Conservation (phyloP, 2,888 invertebrate genomes). For the Pseudoips prasinana region DNA sequence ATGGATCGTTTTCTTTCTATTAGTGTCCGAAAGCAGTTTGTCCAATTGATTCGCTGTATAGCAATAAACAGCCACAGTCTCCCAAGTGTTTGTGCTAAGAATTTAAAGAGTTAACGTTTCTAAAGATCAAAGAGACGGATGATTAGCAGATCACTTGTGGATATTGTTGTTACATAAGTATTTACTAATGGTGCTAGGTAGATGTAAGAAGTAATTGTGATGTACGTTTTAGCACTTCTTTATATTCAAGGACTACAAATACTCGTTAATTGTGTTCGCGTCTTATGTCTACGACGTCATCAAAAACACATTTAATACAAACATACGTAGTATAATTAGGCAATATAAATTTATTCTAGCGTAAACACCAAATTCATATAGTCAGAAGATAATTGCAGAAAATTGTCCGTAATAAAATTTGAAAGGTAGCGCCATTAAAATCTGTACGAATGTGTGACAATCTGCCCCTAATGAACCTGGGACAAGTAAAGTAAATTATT, state of each 20-base stretch:
- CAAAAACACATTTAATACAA: slow-evolving; percentile 20
- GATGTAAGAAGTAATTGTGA: slow-evolving; percentile 57
- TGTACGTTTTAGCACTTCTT: slow-evolving; percentile 67
- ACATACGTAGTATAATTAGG: slow-evolving; percentile 20
- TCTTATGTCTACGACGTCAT: slow-evolving; percentile 22
- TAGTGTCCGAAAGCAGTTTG: slow-evolving; percentile 65
- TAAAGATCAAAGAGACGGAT: slow-evolving; percentile 52
- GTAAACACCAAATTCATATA: slow-evolving; percentile 41
- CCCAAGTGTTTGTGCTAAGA: slow-evolving; percentile 63
- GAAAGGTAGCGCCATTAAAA: slow-evolving; percentile 65
- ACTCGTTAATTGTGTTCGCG: slow-evolving; percentile 22
- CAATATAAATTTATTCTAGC: slow-evolving; percentile 34
- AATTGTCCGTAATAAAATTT: slow-evolving; percentile 65
- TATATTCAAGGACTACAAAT: slow-evolving; percentile 50
- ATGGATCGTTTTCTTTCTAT: slow-evolving; percentile 67
- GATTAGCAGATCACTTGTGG: slow-evolving; percentile 70
- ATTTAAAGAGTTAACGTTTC: slow-evolving; percentile 71
- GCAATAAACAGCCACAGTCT: slow-evolving; percentile 59
- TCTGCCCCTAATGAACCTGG: slow-evolving; percentile 69
- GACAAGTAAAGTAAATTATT: slow-evolving; percentile 70
- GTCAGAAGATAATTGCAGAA: slow-evolving; percentile 51
- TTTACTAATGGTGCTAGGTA: slow-evolving; percentile 57
- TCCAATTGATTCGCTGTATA: slow-evolving; percentile 68
- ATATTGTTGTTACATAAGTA: slow-evolving; percentile 68
- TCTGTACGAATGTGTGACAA: slow-evolving; percentile 59